Evolutionary conservation across 2,888 invertebrate genomes (phyloP).

Genomic region (Polyommatus iphigenia): DNA sequence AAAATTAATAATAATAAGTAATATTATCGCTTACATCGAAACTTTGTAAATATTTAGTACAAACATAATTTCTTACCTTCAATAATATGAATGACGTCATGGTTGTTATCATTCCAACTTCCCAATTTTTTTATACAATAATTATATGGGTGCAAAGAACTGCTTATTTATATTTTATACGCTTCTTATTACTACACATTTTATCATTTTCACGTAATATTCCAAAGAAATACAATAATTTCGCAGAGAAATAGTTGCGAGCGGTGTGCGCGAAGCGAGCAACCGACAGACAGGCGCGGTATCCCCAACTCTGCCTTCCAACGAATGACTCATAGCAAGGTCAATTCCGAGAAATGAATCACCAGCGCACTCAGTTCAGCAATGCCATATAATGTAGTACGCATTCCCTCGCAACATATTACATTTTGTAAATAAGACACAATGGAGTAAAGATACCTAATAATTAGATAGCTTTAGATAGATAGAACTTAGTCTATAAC

Average conservation of each 20-base stretch:
- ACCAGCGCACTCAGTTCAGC: conserved; percentile 75
- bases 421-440: conserved; percentile 50
- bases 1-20: background rate
- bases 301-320: conserved; percentile 81
- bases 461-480: conserved; percentile 15
- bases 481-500: background rate
- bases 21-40: background rate
- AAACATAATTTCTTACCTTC: conserved; percentile 60
- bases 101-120: conserved; percentile 79
- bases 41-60: background rate
- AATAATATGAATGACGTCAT: conserved; percentile 80
- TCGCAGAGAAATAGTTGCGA: conserved; percentile 55
- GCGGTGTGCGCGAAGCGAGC: conserved; percentile 71
- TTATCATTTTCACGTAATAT: conserved; percentile 54
- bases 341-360: conserved; percentile 82
- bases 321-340: conserved; percentile 81
- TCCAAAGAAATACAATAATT: conserved; percentile 30
- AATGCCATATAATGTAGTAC: conserved; percentile 68
- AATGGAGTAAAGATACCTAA: background rate
- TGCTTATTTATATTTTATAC: conserved; percentile 50
- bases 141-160: conserved; percentile 50
- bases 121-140: conserved; percentile 61
- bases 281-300: conserved; percentile 80
- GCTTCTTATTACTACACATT: conserved; percentile 58
- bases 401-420: conserved; percentile 65